Base-by-base conservation (phyloP, 2,888 invertebrate genomes). In the Dichetophora obliterata region DNA sequence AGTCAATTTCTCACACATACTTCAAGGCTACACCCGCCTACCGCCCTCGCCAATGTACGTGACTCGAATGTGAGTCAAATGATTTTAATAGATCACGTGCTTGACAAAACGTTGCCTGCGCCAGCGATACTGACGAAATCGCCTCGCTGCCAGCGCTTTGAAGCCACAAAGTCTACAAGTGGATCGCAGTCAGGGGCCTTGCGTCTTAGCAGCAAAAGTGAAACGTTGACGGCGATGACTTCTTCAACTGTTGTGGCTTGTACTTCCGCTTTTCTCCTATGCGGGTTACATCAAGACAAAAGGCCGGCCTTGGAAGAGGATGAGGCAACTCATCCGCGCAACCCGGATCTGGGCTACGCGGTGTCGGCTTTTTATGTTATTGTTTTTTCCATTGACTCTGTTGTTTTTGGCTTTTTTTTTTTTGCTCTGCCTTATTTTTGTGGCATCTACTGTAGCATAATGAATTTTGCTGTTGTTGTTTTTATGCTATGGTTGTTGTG, bases 81-180 rank as follows among this genome's bases (percentile, higher is more conserved):
- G 86, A 86, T 86, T 86, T 87, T 85, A 87, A 86, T 86, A 85
- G 86, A 86, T 86, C 87, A 86, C 87, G 86, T 87, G 86, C 87
- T 85, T 84, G 85, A 85, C 85, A 85, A 82, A 82, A 85, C 79
- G 80, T 81, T 37, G 66, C 66, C 54, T 22, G n/a, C 27, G 52
- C 52, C 59, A 43, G 19, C 37, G 57, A 37, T 37, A 19, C 34
- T 19, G 59, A 34, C 11, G 19, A 19, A 19, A 24, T 34, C 52
- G 50, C 11, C 43, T 16, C 54, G 16, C 72, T 24, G 43, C 68
- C 48, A 5, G n/a, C 19, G 52, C 66, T 68, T 14, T 50, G 27
- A 19, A 74, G 74, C 65, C 66, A 54, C 75, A 54, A 43, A 71
- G 75, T 71, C 75, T 70, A 71, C 70, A 65, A 65, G 75, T 71